Evolutionary conservation across 2,797 vertebrate species (phyloP).

Genomic region (Cossypha heuglini): DNA sequence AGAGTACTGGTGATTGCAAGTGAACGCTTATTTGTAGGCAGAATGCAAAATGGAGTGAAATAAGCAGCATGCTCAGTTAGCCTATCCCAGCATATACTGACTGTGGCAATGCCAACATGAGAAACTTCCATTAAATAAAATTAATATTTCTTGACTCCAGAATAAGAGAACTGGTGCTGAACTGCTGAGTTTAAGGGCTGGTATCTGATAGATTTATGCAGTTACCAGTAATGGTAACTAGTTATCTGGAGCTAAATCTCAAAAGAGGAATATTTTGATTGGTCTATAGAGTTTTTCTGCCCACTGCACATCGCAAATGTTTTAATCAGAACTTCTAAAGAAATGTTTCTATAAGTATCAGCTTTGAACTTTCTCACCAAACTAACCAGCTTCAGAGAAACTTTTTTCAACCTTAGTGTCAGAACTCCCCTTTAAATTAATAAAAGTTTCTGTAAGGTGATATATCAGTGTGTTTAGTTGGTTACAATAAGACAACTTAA

Average conservation of each 20-base stretch:
- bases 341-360: not conserved
- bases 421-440: not conserved
- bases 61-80: not conserved
- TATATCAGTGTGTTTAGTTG: rapidly evolving
- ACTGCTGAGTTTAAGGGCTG: not conserved
- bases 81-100: not conserved
- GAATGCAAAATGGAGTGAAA: not conserved
- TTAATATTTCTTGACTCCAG: not conserved
- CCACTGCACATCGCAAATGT: not conserved
- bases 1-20: not conserved
- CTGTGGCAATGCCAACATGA: not conserved
- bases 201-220: not conserved
- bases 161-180: not conserved
- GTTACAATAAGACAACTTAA: not conserved
- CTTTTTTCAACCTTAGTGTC: not conserved
- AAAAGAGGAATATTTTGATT: not conserved
- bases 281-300: not conserved
- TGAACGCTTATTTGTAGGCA: not conserved
- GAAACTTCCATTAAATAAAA: not conserved
- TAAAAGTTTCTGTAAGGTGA: not conserved
- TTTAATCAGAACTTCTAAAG: not conserved
- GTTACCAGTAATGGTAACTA: not conserved
- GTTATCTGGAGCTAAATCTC: not conserved
- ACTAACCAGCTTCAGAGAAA: not conserved
- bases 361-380: not conserved